Evolutionary conservation across 2,888 invertebrate genomes (phyloP).

Genomic region (Actias luna): DNA sequence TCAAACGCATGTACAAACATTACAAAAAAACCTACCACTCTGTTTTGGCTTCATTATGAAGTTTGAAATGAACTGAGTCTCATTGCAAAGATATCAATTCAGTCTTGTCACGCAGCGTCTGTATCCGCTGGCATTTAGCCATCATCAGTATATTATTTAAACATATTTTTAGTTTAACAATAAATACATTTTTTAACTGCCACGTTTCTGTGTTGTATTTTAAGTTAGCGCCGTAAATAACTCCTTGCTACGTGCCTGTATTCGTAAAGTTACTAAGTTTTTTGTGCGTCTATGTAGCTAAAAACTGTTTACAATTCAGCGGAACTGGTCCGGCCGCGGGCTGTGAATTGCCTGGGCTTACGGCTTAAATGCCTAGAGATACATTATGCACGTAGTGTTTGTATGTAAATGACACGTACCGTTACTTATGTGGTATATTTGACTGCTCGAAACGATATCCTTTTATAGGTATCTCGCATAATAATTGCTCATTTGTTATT

Average conservation of each 20-base stretch:
- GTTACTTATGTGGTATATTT: not conserved
- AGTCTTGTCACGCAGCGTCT: too few relatives aligned
- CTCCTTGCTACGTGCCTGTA: conserved; percentile 4
- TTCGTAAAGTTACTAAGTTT: conserved; percentile 1
- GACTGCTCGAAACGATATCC: not conserved
- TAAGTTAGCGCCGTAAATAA: not conserved
- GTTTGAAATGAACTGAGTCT: too few relatives aligned
- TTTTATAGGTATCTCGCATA: not conserved
- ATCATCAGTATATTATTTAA: not conserved
- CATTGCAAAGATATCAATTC: too few relatives aligned
- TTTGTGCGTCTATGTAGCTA: not conserved
- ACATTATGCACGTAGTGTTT: not conserved
- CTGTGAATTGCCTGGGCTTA: conserved; percentile 9
- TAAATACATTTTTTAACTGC: not conserved
- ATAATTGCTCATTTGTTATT: not conserved
- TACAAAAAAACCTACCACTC: too few relatives aligned
- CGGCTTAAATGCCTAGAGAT: not conserved
- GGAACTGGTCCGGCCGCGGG: conserved; percentile 16
- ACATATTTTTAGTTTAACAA: not conserved
- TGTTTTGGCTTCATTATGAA: too few relatives aligned
- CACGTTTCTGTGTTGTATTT: not conserved
- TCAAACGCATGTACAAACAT: too few relatives aligned
- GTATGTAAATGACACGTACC: conserved; percentile 1
- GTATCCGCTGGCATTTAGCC: too few relatives aligned
- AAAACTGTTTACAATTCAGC: conserved; percentile 13